phyloP scores from a whole-genome alignment of 2,888 invertebrate genomes.

The Hermaeophaga mercurialis region DNA sequence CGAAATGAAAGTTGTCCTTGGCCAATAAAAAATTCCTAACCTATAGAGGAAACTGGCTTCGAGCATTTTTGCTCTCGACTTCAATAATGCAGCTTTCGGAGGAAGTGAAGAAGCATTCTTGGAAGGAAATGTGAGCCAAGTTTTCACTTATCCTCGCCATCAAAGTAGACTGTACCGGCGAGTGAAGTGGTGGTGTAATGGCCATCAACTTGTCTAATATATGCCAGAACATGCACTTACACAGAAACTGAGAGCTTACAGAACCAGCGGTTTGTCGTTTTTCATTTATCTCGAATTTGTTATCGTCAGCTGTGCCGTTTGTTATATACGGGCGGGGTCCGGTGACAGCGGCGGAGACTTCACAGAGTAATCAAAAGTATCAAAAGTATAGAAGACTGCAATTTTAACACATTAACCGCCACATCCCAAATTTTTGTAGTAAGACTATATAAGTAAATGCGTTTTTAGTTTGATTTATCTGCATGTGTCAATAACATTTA shows the following conservation, averaged over 20 bases:
- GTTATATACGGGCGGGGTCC: constrained; percentile 11
- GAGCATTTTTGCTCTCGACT: background rate
- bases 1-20: too few relatives aligned
- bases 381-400: background rate
- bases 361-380: too few relatives aligned
- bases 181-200: constrained; percentile 34
- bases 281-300: constrained; percentile 34
- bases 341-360: background rate
- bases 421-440: too few relatives aligned
- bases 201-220: constrained; percentile 40
- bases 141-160: constrained; percentile 31
- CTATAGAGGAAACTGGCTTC: background rate
- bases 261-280: constrained; percentile 36
- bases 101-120: constrained; percentile 14
- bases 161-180: constrained; percentile 19
- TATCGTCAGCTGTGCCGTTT: constrained; percentile 28
- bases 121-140: constrained; percentile 20
- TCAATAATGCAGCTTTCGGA: constrained; percentile 10
- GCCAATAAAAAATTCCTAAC: background rate
- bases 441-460: too few relatives aligned
- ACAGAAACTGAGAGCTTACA: constrained; percentile 34
- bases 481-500: too few relatives aligned
- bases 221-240: constrained; percentile 44
- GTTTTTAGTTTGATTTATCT: too few relatives aligned
- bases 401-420: too few relatives aligned